These are phyloP conservation scores for Zeuzera pyrina DNA, from an alignment of 2,888 invertebrate genomes.

Conservation along the genomic window DNA sequence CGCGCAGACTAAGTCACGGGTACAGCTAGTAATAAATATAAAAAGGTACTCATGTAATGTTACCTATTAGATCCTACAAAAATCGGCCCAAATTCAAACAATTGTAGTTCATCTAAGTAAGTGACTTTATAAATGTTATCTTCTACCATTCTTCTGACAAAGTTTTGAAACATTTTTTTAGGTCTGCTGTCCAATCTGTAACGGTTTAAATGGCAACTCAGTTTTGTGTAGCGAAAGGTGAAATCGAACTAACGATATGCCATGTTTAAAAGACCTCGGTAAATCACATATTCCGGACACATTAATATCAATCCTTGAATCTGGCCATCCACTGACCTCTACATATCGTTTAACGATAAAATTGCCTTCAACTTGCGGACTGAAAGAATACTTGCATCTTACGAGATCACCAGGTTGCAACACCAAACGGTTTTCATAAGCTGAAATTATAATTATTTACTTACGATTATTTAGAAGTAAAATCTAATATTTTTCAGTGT, in stretches of 20 bases:
- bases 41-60: not conserved
- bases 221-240: too few relatives aligned
- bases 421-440: conserved; percentile 31
- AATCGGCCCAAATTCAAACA: conserved; percentile 62
- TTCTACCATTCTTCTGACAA: conserved; percentile 47
- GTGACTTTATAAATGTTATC: conserved; percentile 50
- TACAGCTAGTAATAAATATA: too few relatives aligned
- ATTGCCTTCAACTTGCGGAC: conserved; percentile 49
- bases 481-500: too few relatives aligned
- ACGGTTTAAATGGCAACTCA: too few relatives aligned
- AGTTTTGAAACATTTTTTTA: conserved; percentile 62
- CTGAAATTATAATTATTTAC: conserved; percentile 21
- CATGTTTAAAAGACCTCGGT: conserved; percentile 50
- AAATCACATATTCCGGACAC: conserved; percentile 53
- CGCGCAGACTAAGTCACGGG: too few relatives aligned
- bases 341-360: conserved; percentile 50
- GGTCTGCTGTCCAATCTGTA: conserved; percentile 58
- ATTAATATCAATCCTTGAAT: conserved; percentile 46
- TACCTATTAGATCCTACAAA: conserved; percentile 50
- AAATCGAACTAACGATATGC: too few relatives aligned
- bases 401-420: conserved; percentile 53
- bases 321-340: conserved; percentile 62
- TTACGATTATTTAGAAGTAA: too few relatives aligned
- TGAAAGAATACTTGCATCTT: conserved; percentile 59
- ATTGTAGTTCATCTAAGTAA: conserved; percentile 53